Evolutionary conservation across 1,140 invertebrate species (phyloP).

Genomic region (Colletes gigas): DNA sequence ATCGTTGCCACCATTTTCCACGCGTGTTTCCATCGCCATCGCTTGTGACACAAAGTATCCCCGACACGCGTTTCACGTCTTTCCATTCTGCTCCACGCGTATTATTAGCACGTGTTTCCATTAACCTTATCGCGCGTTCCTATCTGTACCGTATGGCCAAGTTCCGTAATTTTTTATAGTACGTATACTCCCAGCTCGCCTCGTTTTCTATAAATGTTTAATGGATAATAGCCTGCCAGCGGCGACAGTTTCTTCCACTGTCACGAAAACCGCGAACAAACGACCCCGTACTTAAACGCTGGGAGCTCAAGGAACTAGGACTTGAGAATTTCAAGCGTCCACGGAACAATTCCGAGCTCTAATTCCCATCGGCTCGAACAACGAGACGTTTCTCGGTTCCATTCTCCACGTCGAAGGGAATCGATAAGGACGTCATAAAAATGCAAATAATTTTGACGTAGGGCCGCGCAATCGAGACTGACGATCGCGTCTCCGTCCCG

Average conservation of each 20-base stretch:
- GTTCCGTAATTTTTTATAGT: conserved; percentile 36
- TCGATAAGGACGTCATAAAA: conserved; percentile 36
- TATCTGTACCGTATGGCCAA: conserved; percentile 43
- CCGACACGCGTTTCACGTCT: conserved; percentile 47
- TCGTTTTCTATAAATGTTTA: conserved; percentile 44
- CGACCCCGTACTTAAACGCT: too few relatives aligned
- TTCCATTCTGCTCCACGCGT: conserved; percentile 48
- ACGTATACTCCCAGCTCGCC: conserved; percentile 8
- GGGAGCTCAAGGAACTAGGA: too few relatives aligned
- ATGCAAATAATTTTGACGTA: conserved; percentile 46
- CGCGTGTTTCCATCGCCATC: too few relatives aligned
- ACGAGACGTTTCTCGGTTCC: not conserved
- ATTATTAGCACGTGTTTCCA: conserved; percentile 67
- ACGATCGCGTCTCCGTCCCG: conserved; percentile 17
- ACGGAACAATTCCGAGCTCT: too few relatives aligned
- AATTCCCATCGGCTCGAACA: not conserved
- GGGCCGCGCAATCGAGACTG: not conserved
- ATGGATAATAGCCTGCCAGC: not conserved
- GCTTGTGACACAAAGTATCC: too few relatives aligned
- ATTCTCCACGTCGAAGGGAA: not conserved
- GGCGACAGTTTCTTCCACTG: not conserved
- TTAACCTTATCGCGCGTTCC: conserved; percentile 59
- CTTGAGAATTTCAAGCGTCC: too few relatives aligned
- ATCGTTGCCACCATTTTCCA: too few relatives aligned
- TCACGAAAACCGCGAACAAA: not conserved